Evolutionary conservation across 2,113 vertebrate genomes (phyloP).

Genomic region (Butastur rufipennis): DNA sequence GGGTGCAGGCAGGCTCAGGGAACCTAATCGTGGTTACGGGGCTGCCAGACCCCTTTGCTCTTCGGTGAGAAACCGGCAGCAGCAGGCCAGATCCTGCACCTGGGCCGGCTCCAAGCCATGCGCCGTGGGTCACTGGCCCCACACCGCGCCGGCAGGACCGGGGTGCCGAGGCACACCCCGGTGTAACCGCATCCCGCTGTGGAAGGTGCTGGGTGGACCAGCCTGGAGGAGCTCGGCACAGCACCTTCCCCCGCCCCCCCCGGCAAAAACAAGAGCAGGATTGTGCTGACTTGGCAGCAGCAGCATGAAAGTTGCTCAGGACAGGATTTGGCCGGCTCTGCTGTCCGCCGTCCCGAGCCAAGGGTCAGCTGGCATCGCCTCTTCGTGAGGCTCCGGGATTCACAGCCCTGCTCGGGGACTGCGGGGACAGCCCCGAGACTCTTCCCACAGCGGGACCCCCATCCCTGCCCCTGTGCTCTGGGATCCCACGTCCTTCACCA

Average conservation of each 20-base stretch:
- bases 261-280: neutral
- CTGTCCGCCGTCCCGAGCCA: neutral
- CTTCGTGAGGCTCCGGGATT: neutral
- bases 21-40: accelerated
- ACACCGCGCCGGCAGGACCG: accelerated
- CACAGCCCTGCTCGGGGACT: accelerated
- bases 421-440: accelerated
- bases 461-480: accelerated
- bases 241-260: neutral
- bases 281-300: slow-evolving; percentile 8
- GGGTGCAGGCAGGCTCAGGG: neutral
- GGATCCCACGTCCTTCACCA: accelerated
- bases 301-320: neutral
- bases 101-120: neutral
- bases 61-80: neutral
- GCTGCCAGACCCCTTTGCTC: neutral
- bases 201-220: neutral
- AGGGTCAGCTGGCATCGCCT: slow-evolving; percentile 6
- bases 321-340: neutral
- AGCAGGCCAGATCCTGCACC: neutral
- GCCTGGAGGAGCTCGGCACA: neutral
- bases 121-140: neutral
- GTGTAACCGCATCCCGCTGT: accelerated
- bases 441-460: accelerated
- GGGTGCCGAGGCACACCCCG: neutral